A percentile compares a stretch with the other conserved stretches of the same genome.
Conservation (phyloP, 2,797 vertebrate species). For the Synanceia verrucosa region DNA sequence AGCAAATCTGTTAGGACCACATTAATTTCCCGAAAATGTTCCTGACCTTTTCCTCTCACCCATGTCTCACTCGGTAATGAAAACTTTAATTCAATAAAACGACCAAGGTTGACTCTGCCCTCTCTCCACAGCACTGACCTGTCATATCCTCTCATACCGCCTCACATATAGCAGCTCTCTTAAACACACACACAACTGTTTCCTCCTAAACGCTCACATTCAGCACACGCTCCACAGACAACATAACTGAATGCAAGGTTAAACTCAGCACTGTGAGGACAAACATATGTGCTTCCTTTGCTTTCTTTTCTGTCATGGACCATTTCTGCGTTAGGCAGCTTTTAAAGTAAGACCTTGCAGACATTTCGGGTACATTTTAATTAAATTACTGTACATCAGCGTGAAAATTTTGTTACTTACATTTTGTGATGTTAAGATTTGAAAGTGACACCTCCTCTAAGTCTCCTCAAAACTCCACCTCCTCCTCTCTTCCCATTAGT, state of each 20-base stretch:
- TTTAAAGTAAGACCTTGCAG: too few species aligned
- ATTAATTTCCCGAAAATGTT: conserved; percentile 9
- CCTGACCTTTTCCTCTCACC: conserved; percentile 23
- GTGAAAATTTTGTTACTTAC: too few species aligned
- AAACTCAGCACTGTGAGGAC: neutral
- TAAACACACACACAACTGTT: neutral
- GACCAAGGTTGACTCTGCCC: conserved; percentile 45
- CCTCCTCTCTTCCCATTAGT: too few species aligned
- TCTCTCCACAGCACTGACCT: conserved; percentile 31
- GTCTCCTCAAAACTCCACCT: too few species aligned
- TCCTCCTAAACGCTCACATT: conserved; percentile 14
- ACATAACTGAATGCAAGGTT: conserved; percentile 20
- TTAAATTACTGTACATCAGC: too few species aligned
- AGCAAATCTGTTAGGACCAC: neutral
- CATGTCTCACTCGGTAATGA: conserved; percentile 31
- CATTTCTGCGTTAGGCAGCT: too few species aligned
- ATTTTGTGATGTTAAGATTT: too few species aligned
- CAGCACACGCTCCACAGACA: conserved; percentile 16
- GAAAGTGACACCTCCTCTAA: too few species aligned
- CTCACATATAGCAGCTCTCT: neutral
- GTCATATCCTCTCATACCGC: conserved; percentile 35
- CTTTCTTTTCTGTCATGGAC: neutral
- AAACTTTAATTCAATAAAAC: conserved; percentile 59
- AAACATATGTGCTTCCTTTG: neutral
- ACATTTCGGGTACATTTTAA: too few species aligned